Percentiles rank a stretch among this genome's conserved stretches.
Evolutionary conservation across 2,888 invertebrate genomes (phyloP).

Genomic region (Meganola albula): DNA sequence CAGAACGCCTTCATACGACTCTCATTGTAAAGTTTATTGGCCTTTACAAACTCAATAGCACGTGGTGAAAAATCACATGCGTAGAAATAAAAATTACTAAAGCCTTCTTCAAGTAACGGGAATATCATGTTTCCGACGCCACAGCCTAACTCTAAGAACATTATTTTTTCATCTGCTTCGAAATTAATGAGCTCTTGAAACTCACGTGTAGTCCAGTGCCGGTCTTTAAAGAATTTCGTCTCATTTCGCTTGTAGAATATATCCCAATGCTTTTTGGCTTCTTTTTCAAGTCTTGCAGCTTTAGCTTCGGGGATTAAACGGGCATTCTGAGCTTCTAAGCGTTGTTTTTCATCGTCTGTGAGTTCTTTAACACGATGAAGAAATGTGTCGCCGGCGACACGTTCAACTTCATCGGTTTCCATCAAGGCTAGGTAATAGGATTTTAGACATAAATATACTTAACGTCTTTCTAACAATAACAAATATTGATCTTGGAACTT

Average conservation of each 20-base stretch:
- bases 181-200: slow-evolving; percentile 86
- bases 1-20: slow-evolving; percentile 86
- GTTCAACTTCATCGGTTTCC: slow-evolving; percentile 51
- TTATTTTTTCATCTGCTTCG: slow-evolving; percentile 74
- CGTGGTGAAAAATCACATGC: slow-evolving; percentile 96
- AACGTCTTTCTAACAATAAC: too few relatives aligned
- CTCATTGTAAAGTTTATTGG: slow-evolving; percentile 81
- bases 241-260: slow-evolving; percentile 97
- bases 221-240: slow-evolving; percentile 94
- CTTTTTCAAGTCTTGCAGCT: slow-evolving; percentile 85
- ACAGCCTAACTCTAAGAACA: slow-evolving; percentile 91
- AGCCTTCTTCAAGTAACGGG: slow-evolving; percentile 89
- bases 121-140: slow-evolving; percentile 98
- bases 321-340: slow-evolving; percentile 82
- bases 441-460: too few relatives aligned
- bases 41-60: slow-evolving; percentile 91
- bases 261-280: slow-evolving; percentile 96
- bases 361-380: slow-evolving; percentile 69
- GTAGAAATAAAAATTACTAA: slow-evolving; percentile 81
- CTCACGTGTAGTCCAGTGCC: slow-evolving; percentile 98
- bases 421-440: slow-evolving; percentile 36
- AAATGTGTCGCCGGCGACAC: slow-evolving; percentile 41
- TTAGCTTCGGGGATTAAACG: slow-evolving; percentile 80
- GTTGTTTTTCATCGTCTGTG: slow-evolving; percentile 78
- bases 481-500: too few relatives aligned